Conservation (phyloP, 2,113 vertebrate species). For the Sturnira hondurensis region DNA sequence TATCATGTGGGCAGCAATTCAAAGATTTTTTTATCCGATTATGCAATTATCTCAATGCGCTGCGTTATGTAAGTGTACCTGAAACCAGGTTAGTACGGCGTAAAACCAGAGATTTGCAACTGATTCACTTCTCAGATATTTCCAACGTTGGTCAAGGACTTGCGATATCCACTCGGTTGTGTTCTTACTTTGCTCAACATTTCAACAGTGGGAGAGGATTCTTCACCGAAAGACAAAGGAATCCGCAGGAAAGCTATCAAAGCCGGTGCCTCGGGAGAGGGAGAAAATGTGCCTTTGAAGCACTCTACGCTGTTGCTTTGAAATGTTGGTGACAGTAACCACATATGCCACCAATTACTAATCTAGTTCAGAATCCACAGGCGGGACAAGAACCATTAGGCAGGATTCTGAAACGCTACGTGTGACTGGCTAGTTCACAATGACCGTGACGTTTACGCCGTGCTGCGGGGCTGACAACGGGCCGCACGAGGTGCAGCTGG, state of each 20-base stretch:
- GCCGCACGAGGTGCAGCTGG: fast-evolving
- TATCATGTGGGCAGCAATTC: constrained; percentile 23
- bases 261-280: background rate
- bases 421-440: fast-evolving
- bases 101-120: background rate
- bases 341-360: too few species aligned
- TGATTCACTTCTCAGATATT: background rate
- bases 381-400: fast-evolving
- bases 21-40: background rate
- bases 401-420: fast-evolving
- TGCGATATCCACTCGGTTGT: background rate
- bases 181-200: background rate
- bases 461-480: fast-evolving
- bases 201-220: background rate
- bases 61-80: background rate
- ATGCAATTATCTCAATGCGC: background rate
- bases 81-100: background rate
- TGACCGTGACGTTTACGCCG: fast-evolving
- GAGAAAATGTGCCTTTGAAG: background rate
- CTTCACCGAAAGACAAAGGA: background rate
- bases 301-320: background rate
- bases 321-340: background rate
- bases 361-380: background rate
- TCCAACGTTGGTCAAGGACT: background rate
- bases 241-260: background rate